Evolutionary conservation across 2,113 vertebrate species (phyloP), one percentile per base, ranked within the genome.

Genomic region (Mustelus asterias): DNA sequence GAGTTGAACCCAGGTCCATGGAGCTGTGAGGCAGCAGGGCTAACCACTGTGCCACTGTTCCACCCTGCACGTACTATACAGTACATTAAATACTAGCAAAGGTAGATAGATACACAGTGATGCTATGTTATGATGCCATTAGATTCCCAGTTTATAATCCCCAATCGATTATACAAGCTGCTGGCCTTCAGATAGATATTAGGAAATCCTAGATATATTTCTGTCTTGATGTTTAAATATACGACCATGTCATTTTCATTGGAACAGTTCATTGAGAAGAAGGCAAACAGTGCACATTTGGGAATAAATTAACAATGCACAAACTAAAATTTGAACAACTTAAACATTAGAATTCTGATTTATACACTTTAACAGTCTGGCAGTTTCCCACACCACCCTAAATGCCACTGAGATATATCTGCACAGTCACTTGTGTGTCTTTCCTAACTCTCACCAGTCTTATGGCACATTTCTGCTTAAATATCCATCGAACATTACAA

Each of bases 211-310:
- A 88, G 22, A 26, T 20, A 22, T 48, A 88, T 9, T 0, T 54
- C 20, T 88, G 48, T 88, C 41, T 88, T 88, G 37, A 88, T 88
- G 22, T 88, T 88, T 88, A 86, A 88, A 88, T 88, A 44, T 48
- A 48, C 41, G 24, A 54, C 85, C 41, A 26, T 88, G 37, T 5
- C n/a, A 78, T 78, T 33, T 78, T n/a, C 33, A 78, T 3, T 78
- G 29, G 72, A 78, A 78, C 72, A 26, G 29, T 76, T 76, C 72
- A 29, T 20, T 20, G 14, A 44, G 80, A 20, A n/a, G 76, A 29
- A 85, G 37, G 41, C 14, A 20, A 85, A 44, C 80, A 85, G 80
- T 14, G 20, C 44, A 11, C 18, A 85, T 85, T 85, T 44, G 37
- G 80, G 41, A 85, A 85, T 85, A 85, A 85, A 44, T 22, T 22